Percentiles rank a stretch among this genome's conserved stretches.
phyloP scores from a whole-genome alignment of 2,113 vertebrate species.

The Eurypyga helias region DNA sequence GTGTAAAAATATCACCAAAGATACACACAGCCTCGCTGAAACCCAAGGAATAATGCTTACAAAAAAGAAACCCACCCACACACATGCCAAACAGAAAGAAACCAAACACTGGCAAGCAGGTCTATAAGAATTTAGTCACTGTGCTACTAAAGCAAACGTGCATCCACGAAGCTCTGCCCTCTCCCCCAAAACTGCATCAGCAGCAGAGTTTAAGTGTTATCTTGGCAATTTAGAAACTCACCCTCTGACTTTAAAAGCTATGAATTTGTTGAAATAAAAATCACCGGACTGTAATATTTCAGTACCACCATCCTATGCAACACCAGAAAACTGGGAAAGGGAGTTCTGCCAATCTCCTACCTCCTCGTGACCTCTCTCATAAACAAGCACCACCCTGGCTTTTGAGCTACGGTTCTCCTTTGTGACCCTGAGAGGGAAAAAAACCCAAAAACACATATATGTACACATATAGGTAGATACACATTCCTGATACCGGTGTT shows the following conservation, averaged over 20 bases:
- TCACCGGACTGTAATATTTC: not conserved
- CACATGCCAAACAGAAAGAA: not conserved
- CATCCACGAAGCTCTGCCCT: not conserved
- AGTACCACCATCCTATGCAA: not conserved
- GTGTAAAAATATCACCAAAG: not conserved
- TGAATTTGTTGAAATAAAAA: not conserved
- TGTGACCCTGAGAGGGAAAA: not conserved
- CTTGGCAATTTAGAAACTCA: not conserved
- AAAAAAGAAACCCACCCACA: not conserved
- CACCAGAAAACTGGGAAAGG: not conserved
- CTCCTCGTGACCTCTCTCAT: not conserved
- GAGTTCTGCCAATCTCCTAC: not conserved
- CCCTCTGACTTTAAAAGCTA: not conserved
- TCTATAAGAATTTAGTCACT: not conserved
- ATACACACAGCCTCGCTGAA: not conserved
- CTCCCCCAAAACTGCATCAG: not conserved
- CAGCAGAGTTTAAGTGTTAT: not conserved
- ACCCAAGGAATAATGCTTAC: not conserved
- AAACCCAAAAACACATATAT: not conserved
- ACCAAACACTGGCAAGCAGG: not conserved
- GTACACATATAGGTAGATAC: not conserved
- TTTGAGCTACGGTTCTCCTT: not conserved
- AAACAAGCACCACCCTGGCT: fast-evolving
- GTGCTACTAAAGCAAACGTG: not conserved
- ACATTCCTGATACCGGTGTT: not conserved